These are phyloP conservation scores for Drosophila bifasciata DNA, from an alignment of 1,140 invertebrate species.

Conservation along the genomic window DNA sequence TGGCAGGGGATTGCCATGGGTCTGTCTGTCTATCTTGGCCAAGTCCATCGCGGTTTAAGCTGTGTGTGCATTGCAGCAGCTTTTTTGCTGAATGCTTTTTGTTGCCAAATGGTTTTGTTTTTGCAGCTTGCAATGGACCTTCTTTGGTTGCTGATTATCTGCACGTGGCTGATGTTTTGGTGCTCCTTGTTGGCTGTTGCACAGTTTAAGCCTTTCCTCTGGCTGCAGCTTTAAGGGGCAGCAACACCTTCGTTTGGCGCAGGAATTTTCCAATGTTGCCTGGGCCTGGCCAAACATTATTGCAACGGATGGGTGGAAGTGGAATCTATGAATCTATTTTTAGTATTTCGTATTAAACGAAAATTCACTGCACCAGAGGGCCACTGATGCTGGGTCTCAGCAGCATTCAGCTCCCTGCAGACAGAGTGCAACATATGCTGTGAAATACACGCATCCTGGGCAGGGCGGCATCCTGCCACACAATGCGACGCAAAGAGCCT, in stretches of 20 bases:
- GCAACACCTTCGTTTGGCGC: too few relatives aligned
- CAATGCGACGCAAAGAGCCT: slow-evolving; percentile 32
- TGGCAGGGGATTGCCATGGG: slow-evolving; percentile 52
- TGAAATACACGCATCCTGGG: slow-evolving; percentile 47
- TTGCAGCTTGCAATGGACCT: slow-evolving; percentile 44
- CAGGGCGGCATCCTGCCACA: slow-evolving; percentile 6
- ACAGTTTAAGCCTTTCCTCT: neutral
- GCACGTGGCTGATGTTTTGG: slow-evolving; percentile 53
- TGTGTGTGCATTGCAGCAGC: slow-evolving; percentile 67
- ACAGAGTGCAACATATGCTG: slow-evolving; percentile 40
- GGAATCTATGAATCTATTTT: slow-evolving; percentile 47
- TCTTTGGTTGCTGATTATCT: slow-evolving; percentile 74
- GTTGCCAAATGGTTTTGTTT: too few relatives aligned
- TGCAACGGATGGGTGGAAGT: slow-evolving; percentile 13
- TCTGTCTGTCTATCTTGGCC: slow-evolving; percentile 44
- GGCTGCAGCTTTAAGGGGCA: too few relatives aligned
- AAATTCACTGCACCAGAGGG: too few relatives aligned
- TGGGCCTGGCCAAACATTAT: slow-evolving; percentile 28
- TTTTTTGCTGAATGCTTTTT: slow-evolving; percentile 26
- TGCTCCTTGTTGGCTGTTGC: slow-evolving; percentile 9
- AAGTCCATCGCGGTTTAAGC: slow-evolving; percentile 63
- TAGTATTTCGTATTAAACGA: too few relatives aligned
- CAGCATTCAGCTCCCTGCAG: neutral
- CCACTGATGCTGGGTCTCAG: too few relatives aligned
- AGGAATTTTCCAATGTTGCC: too few relatives aligned